phyloP scores from a whole-genome alignment of 2,113 vertebrate species.

The Isichthys henryi region DNA sequence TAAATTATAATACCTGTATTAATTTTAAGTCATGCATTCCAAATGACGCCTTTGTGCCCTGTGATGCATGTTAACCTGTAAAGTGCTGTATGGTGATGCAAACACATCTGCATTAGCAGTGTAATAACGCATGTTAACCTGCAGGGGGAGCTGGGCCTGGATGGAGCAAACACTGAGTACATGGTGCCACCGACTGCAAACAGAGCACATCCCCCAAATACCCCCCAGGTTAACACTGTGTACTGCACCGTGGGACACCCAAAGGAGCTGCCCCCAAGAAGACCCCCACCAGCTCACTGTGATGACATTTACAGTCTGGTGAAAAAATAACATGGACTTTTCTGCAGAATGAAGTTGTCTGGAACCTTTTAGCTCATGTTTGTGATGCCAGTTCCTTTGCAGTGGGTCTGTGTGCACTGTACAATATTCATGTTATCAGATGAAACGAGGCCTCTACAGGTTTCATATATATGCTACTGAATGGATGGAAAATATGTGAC shows the following conservation, averaged over 20 bases:
- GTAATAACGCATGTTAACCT: background rate
- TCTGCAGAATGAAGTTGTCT: background rate
- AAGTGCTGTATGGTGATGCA: background rate
- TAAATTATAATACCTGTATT: background rate
- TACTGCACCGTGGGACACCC: conserved; percentile 5
- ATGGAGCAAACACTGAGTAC: background rate
- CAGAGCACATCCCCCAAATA: background rate
- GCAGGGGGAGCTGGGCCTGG: background rate
- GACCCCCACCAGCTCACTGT: background rate
- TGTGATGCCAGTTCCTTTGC: background rate
- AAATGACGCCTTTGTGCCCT: background rate
- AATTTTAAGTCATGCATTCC: background rate
- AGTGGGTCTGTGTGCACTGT: background rate
- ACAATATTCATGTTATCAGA: background rate
- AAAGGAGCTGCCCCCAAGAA: background rate
- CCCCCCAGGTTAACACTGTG: background rate
- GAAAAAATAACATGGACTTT: background rate
- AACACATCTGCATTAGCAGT: background rate
- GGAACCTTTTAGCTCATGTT: background rate
- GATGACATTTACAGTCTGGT: background rate
- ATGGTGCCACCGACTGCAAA: background rate
- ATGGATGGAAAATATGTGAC: background rate
- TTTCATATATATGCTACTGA: background rate
- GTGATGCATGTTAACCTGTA: background rate
- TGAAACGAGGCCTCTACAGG: background rate